Base-by-base conservation (phyloP, 2,797 vertebrate genomes). In the Ispidina picta region DNA sequence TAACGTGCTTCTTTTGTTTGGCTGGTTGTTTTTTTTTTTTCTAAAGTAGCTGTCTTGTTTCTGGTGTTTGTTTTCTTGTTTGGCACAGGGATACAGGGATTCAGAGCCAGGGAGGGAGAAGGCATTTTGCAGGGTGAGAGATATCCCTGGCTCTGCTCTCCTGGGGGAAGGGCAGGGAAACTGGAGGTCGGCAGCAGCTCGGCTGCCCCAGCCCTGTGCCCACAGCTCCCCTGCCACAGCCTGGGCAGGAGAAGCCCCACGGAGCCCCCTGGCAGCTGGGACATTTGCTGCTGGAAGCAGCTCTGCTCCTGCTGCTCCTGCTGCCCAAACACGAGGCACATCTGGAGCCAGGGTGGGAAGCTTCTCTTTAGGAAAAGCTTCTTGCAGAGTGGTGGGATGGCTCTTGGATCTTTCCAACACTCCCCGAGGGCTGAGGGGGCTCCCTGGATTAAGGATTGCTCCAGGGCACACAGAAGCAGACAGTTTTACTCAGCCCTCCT, bases 401-500 rank as follows among this genome's bases (percentile, higher is more conserved):
- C 74, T 79, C 43, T 33, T 0, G 1, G 68, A 68, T 79, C 43
- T 33, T 84, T 60, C 70, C 71, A 81, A 6, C 56, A 9, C 66
- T 60, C 52, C 46, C 17, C 6, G 63, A 82, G 37, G 33, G 49
- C 19, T 63, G 39, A 3, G 12, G 8, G 26, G 31, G 63, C 39
- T 72, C 72, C 25, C 0, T 73, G 29, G 41, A 80, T 74, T 68
- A 89, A 90, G 37, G 22, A 62, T 8, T 0, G 20, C 70, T 83
- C 70, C 66, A 12, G 28, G 70, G 55, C 74, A 62, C 81, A 94
- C 69, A 79, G 63, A 90, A 85, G 78, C 55, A 52, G 64, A 37
- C 72, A 48, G 72, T 91, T 95, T 96, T 74, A 95, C 86, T 86
- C 81, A 92, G 56, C 21, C 28, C 72, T 74, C 58, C 74, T 83